Percentiles rank a stretch among this genome's conserved stretches.
Evolutionary conservation across 2,113 vertebrate genomes (phyloP).

Genomic region (Microcebus lehilahytsara): DNA sequence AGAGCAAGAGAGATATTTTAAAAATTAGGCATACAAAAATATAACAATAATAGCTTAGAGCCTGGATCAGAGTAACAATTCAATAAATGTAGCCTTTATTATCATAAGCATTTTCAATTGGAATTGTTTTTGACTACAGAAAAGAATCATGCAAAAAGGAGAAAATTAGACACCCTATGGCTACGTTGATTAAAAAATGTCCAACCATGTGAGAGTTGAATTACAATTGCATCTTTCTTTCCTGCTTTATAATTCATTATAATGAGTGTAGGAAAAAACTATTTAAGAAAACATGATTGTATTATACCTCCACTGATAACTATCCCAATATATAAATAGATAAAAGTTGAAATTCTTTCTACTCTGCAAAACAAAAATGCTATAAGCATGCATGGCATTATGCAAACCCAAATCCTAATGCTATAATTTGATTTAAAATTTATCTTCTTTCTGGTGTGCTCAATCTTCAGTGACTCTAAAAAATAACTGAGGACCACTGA

Average conservation of each 20-base stretch:
- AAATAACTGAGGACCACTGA: background rate
- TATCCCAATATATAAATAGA: background rate
- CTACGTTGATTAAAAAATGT: slow-evolving; percentile 59
- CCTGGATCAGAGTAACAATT: background rate
- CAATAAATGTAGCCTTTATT: slow-evolving; percentile 25
- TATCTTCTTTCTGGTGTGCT: background rate
- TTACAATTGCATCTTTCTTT: background rate
- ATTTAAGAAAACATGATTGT: slow-evolving; percentile 8
- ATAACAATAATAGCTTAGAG: background rate
- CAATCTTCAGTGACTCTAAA: background rate
- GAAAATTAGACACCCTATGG: slow-evolving; percentile 46
- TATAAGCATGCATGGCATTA: background rate
- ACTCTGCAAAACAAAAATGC: background rate
- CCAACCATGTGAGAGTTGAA: slow-evolving; percentile 15
- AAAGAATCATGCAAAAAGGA: background rate
- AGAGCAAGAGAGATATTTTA: background rate
- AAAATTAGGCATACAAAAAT: background rate
- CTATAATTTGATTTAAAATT: background rate
- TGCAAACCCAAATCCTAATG: background rate
- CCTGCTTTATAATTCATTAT: slow-evolving; percentile 38
- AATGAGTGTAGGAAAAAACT: background rate
- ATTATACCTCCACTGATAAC: background rate
- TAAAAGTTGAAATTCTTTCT: background rate
- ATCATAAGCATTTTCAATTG: slow-evolving; percentile 4
- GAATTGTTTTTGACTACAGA: slow-evolving; percentile 20